Evolutionary conservation across 2,888 invertebrate species (phyloP).

Genomic region (Platycheirus albimanus): DNA sequence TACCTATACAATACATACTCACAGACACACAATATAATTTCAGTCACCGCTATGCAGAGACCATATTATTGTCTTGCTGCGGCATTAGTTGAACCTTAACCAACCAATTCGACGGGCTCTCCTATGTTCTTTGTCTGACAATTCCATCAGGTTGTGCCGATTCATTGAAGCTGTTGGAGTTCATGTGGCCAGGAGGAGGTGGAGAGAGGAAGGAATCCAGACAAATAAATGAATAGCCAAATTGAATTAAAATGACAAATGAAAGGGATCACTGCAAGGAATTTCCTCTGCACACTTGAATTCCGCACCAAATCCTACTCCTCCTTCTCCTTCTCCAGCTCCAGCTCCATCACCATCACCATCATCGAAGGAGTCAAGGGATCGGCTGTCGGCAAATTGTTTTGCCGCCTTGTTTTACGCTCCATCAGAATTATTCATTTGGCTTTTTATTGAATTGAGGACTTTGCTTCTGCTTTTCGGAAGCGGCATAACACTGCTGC

Average conservation of each 20-base stretch:
- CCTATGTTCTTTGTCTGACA: slow-evolving; percentile 45
- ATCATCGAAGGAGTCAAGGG: slow-evolving; percentile 18
- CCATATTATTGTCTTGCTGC: slow-evolving; percentile 27
- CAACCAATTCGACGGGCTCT: slow-evolving; percentile 39
- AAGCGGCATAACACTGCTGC: slow-evolving; percentile 40
- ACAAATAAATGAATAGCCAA: slow-evolving; percentile 63
- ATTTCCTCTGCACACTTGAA: slow-evolving; percentile 29
- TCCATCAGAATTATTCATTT: slow-evolving; percentile 67
- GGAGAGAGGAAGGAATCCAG: slow-evolving; percentile 44
- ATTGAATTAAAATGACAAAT: slow-evolving; percentile 72
- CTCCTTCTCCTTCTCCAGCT: too few species aligned
- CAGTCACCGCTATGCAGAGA: background rate
- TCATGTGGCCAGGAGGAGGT: background rate
- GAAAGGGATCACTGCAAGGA: slow-evolving; percentile 63
- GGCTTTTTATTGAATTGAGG: slow-evolving; percentile 48
- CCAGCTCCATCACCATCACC: too few species aligned
- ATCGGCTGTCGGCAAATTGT: slow-evolving; percentile 43
- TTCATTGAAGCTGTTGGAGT: slow-evolving; percentile 1
- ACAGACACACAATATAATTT: too few species aligned
- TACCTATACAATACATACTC: too few species aligned
- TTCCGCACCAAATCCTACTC: slow-evolving; percentile 11
- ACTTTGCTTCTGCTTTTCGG: slow-evolving; percentile 17
- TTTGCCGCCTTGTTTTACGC: slow-evolving; percentile 59
- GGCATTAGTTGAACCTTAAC: slow-evolving; percentile 54
- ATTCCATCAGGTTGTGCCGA: slow-evolving; percentile 53